These are phyloP conservation scores for Arizona elegans DNA, from an alignment of 2,113 vertebrate genomes.

Conservation along the genomic window DNA sequence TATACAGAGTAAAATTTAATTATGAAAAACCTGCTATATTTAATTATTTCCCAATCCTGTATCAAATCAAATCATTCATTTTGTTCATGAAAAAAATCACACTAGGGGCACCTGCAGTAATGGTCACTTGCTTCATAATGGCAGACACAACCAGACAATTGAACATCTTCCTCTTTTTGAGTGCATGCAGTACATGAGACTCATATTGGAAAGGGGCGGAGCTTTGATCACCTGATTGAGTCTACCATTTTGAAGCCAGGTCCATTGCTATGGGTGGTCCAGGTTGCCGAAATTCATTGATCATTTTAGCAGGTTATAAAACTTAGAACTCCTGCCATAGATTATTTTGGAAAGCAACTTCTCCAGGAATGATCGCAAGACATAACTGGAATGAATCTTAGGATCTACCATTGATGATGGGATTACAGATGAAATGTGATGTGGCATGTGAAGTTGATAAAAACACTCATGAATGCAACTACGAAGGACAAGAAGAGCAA, in stretches of 20 bases:
- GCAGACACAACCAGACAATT: background rate
- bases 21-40: background rate
- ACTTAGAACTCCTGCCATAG: background rate
- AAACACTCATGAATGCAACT: background rate
- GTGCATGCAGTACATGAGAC: background rate
- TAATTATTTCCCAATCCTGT: background rate
- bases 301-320: background rate
- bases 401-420: background rate
- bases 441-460: background rate
- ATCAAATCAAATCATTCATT: background rate
- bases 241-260: background rate
- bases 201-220: background rate
- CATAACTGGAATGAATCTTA: background rate
- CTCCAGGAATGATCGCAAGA: background rate
- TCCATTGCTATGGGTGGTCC: background rate
- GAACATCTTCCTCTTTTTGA: background rate
- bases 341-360: background rate
- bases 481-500: background rate
- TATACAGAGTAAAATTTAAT: background rate
- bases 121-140: background rate
- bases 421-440: background rate
- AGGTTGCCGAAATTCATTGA: background rate
- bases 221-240: background rate
- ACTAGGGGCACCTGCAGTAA: background rate
- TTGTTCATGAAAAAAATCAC: background rate